Conservation (phyloP, 1,140 invertebrate species). For the Drosophila punjabiensis region DNA sequence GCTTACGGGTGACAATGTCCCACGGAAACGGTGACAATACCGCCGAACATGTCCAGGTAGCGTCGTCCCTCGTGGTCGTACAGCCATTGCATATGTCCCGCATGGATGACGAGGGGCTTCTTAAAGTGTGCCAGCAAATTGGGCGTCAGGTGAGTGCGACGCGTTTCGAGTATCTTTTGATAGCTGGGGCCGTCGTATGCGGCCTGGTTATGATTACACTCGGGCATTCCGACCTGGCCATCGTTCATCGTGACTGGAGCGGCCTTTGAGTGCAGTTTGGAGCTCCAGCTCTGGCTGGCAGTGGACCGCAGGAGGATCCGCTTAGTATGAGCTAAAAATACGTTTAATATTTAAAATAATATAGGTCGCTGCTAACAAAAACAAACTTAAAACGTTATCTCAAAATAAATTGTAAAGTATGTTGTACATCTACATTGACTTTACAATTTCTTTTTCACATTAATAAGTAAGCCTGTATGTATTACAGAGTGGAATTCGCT, state of each 20-base stretch:
- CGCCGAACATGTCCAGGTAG: constrained; percentile 98
- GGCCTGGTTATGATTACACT: constrained; percentile 54
- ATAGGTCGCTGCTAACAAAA: no score
- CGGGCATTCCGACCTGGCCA: constrained; percentile 60
- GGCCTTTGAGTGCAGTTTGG: constrained; percentile 60
- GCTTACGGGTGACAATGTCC: constrained; percentile 99
- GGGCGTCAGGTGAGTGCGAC: constrained; percentile 89
- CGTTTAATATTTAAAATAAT: not conserved
- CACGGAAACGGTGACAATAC: constrained; percentile 98
- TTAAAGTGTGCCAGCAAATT: constrained; percentile 92
- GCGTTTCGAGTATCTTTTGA: constrained; percentile 87
- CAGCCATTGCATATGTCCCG: constrained; percentile 96
- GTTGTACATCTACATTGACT: not conserved
- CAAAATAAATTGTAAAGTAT: no score
- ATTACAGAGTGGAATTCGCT: not conserved
- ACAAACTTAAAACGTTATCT: no score
- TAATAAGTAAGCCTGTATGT: not conserved
- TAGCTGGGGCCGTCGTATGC: constrained; percentile 87
- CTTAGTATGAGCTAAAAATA: constrained; percentile 30
- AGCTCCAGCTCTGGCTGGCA: constrained; percentile 11
- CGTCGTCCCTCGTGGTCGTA: constrained; percentile 94
- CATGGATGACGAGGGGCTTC: constrained; percentile 93
- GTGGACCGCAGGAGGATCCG: constrained; percentile 13
- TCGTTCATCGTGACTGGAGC: constrained; percentile 45
- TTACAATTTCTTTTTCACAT: no score